Conservation (phyloP, 2,797 vertebrate species). For the Psittacula derbiana region DNA sequence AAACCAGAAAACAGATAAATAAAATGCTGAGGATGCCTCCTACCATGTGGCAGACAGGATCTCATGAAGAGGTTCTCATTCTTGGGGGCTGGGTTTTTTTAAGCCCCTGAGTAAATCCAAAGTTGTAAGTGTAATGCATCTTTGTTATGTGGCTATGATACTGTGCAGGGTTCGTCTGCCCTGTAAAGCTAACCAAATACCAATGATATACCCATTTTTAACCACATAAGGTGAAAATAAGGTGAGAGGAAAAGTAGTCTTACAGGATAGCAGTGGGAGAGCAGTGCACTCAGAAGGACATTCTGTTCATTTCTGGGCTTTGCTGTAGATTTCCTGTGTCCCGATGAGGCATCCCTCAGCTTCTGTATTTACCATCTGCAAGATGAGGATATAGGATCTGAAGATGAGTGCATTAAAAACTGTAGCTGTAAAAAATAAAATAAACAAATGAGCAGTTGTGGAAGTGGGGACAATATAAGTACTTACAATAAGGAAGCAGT, state of each 20-base stretch:
- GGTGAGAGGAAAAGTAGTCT: not conserved
- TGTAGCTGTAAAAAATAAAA: not conserved
- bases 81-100: not conserved
- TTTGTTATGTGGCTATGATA: not conserved
- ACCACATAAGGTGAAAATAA: not conserved
- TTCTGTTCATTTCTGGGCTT: not conserved
- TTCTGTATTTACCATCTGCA: not conserved
- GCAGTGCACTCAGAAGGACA: not conserved
- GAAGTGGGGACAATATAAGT: not conserved
- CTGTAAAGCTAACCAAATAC: not conserved
- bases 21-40: not conserved
- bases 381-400: not conserved
- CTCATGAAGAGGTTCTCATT: not conserved
- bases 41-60: not conserved
- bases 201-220: not conserved
- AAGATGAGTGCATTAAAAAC: not conserved
- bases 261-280: not conserved
- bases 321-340: not conserved
- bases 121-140: not conserved
- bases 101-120: not conserved
- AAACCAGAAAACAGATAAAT: not conserved
- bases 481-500: not conserved
- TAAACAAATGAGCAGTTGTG: not conserved
- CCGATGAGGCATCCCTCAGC: not conserved
- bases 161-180: not conserved